Base-by-base conservation (phyloP, 2,888 invertebrate genomes). In the Philereme vetulata region DNA sequence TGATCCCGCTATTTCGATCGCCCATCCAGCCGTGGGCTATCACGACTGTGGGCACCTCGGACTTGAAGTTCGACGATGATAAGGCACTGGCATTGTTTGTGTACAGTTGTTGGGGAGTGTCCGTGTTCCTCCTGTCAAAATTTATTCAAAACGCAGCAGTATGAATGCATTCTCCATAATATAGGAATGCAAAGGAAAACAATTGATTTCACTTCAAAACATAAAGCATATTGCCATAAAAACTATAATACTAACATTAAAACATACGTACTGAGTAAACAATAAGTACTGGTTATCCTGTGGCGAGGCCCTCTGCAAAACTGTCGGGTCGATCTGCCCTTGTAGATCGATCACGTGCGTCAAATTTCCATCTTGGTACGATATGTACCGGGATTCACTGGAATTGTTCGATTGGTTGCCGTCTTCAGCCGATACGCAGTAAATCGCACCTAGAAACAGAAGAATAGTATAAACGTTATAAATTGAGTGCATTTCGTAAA, bases 11-110 rank as follows among this genome's bases (percentile, higher is more conserved):
- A 8, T 50, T 34, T 32, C 43, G 34, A 21, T 51, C 40, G 7
- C 54, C 56, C 35, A 5, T 7, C 67, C 67, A 67, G 9, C 62
- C 67, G 54, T 67, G 67, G 40, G 54, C 62, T 51, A 64, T 11
- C 11, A 67, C 53, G 2, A 64, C 21, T 1, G 60, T 62, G 9
- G 56, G 46, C 7, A 43, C 49, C 3, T 4, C 8, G 4, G 60
- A n/a, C 8, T 60, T 62, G 51, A 42, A 67, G 51, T 56, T 21
- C 4, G 67, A 67, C 3, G 48, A 50, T 10, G 43, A n/a, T 46
- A 66, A 43, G 4, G 66, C 62, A 8, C 8, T 36, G 47, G 55
- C 40, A 32, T 55, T 48, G 32, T 60, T 55, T 8, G 40, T 8
- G 40, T 40, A 44, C 49, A 66, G 33, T 4, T 38, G 8, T 21